Base-by-base conservation (phyloP, 2,797 vertebrate genomes). In the Oreortyx pictus region DNA sequence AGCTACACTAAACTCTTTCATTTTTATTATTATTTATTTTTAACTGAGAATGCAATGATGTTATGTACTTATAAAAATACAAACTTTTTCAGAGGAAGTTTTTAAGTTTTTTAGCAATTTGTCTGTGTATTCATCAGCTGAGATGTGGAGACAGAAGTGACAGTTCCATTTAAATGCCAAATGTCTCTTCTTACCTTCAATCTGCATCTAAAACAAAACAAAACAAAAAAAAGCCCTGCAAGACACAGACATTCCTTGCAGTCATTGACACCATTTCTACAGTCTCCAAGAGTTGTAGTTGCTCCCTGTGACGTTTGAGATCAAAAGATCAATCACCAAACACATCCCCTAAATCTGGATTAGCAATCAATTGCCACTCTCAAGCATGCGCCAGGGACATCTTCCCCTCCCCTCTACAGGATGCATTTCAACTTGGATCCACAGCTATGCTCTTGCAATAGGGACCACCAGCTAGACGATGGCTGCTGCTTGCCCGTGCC, bases 341-440 rank as follows among this genome's bases (percentile, higher is more conserved):
- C 43, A 71, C 54, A 54, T 18, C 59, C 37, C 76, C 47, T 57
- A 37, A 62, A 68, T 86, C 80, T 81, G 77, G 67, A 85, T 74
- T 71, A 91, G 75, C 91, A 83, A 94, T 88, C 94, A 83, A 57
- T 90, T 93, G 88, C 66, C 73, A 78, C 65, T 91, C 50, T 64
- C 29, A 0, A 2, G 17, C 86, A 88, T 92, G 92, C 91, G 65
- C 77, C 74, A 83, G 57, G 80, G 87, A 89, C 65, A 7, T 62
- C 76, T 92, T 94, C 74, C 74, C 78, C 84, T 95, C 59, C 93
- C 57, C 77, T 93, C 88, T 83, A 86, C 76, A 89, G 94, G 61
- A 67, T 76, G 59, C 64, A 94, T 97, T 97, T 97, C 94, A 96
- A 92, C 88, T 97, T 95, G 89, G 95, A 97, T 90, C 82, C 85